Evolutionary conservation across 2,113 vertebrate genomes (phyloP).

Genomic region (Mobula birostris): DNA sequence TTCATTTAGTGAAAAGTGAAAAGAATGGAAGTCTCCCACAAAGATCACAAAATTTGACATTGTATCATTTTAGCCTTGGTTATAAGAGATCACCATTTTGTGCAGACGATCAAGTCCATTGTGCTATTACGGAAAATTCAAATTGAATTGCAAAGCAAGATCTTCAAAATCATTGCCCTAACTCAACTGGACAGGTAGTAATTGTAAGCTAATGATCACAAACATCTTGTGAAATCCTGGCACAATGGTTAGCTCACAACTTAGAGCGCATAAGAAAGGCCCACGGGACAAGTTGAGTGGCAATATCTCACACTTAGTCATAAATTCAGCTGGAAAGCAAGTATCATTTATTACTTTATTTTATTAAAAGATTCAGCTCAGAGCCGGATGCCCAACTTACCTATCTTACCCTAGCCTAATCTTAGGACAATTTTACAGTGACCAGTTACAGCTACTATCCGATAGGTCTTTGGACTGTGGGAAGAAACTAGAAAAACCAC

Average conservation of each 20-base stretch:
- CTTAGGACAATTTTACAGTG: no score
- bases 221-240: no score
- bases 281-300: background rate
- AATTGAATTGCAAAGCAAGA: background rate
- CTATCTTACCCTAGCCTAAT: no score
- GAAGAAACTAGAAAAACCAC: no score
- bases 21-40: background rate
- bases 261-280: background rate
- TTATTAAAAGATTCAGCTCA: no score
- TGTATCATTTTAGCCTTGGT: background rate
- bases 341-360: no score
- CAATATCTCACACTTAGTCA: background rate
- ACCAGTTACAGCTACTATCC: no score
- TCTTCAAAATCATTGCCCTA: background rate
- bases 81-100: background rate
- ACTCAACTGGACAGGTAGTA: no score
- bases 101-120: no score
- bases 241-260: background rate
- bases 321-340: background rate
- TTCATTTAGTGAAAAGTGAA: background rate
- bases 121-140: background rate
- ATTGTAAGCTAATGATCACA: no score
- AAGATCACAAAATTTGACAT: background rate
- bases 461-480: no score
- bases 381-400: no score